Evolutionary conservation across 2,888 invertebrate species (phyloP).

Genomic region (Smittia sp.): DNA sequence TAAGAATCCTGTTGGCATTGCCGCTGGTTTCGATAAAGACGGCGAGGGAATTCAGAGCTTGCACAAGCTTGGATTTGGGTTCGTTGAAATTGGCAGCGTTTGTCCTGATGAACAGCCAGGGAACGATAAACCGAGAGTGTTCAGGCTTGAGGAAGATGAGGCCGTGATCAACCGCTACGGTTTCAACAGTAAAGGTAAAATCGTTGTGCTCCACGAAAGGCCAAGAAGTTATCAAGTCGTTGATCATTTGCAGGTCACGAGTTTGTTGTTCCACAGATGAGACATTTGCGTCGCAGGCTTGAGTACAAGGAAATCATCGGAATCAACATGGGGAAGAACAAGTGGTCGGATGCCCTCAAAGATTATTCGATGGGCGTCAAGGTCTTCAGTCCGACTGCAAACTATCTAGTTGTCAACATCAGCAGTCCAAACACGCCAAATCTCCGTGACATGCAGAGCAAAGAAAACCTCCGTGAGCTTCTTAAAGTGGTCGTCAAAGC

Average conservation of each 20-base stretch:
- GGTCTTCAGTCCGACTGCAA: slow-evolving; percentile 77
- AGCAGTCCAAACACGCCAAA: slow-evolving; percentile 97
- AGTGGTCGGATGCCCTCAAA: slow-evolving; percentile 66
- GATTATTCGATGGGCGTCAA: slow-evolving; percentile 85
- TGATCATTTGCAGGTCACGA: slow-evolving; percentile 66
- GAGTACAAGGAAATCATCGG: slow-evolving; percentile 70
- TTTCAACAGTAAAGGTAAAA: slow-evolving; percentile 90
- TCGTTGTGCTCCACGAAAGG: not conserved
- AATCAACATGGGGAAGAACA: slow-evolving; percentile 96
- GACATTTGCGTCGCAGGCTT: slow-evolving; percentile 55
- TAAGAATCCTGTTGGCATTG: slow-evolving; percentile 91
- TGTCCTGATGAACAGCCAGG: slow-evolving; percentile 92
- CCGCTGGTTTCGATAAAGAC: slow-evolving; percentile 98
- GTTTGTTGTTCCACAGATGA: slow-evolving; percentile 66
- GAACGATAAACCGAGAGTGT: slow-evolving; percentile 90
- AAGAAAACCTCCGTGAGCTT: slow-evolving; percentile 68
- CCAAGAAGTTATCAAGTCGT: not conserved
- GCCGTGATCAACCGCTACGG: slow-evolving; percentile 94
- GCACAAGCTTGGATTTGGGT: slow-evolving; percentile 84
- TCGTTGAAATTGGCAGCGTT: slow-evolving; percentile 94
- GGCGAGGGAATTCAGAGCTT: slow-evolving; percentile 85
- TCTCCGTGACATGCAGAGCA: slow-evolving; percentile 76
- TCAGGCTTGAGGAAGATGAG: slow-evolving; percentile 76
- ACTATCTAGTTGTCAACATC: slow-evolving; percentile 95
- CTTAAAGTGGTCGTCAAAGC: slow-evolving; percentile 63